Conservation (phyloP, 2,888 invertebrate genomes). For the Thera britannica region DNA sequence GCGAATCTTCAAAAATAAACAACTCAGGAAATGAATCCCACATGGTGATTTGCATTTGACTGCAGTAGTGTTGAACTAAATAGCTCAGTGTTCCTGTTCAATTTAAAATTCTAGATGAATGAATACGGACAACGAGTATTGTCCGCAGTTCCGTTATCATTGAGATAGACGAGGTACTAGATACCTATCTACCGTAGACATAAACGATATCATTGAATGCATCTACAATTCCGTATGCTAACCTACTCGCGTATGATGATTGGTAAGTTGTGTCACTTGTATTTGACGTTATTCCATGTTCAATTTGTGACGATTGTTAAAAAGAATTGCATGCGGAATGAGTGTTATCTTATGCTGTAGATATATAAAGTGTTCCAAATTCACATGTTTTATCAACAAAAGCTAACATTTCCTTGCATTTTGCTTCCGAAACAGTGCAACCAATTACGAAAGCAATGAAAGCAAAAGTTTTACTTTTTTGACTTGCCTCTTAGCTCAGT, state of each 20-base stretch:
- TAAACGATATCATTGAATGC: not conserved
- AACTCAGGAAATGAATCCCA: constrained; percentile 13
- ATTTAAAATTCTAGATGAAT: constrained; percentile 16
- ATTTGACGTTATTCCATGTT: not conserved
- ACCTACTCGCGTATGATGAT: not conserved
- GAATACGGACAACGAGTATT: constrained; percentile 5
- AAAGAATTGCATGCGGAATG: too few species aligned
- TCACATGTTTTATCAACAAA: too few species aligned
- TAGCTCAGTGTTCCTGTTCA: constrained; percentile 21
- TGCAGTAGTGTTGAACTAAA: constrained; percentile 10
- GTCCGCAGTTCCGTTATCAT: constrained; percentile 23
- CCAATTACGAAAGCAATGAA: too few species aligned
- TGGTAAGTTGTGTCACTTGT: too few species aligned
- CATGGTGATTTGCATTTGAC: constrained; percentile 9
- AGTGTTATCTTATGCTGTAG: too few species aligned
- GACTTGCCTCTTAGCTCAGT: too few species aligned
- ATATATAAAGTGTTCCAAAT: not conserved
- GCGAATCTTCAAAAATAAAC: not conserved
- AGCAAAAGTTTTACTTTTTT: too few species aligned
- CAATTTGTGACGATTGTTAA: not conserved
- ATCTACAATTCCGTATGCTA: not conserved
- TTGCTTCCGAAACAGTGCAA: too few species aligned
- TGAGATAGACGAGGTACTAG: constrained; percentile 10
- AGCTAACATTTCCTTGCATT: too few species aligned
- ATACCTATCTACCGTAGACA: not conserved